phyloP scores from a whole-genome alignment of 1,140 invertebrate species.

The Odontomachus brunneus region DNA sequence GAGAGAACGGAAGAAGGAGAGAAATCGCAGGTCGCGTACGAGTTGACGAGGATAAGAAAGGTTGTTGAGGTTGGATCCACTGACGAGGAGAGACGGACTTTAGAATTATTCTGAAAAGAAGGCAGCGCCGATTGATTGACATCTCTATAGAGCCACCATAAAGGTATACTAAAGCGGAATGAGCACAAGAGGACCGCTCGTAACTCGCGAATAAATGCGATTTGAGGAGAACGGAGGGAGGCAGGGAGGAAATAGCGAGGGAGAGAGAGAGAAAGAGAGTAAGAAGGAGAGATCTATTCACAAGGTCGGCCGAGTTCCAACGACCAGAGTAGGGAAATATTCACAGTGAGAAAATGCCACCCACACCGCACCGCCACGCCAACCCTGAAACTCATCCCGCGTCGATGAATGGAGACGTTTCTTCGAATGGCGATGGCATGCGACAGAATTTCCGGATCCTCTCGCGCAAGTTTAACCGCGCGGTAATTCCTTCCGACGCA shows the following conservation, averaged over 20 bases:
- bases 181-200: slow-evolving; percentile 81
- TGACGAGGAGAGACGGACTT: slow-evolving; percentile 77
- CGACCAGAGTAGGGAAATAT: slow-evolving; percentile 73
- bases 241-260: not conserved
- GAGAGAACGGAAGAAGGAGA: not conserved
- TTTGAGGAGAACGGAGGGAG: slow-evolving; percentile 68
- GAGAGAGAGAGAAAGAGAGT: slow-evolving; percentile 2
- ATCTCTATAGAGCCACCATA: slow-evolving; percentile 79
- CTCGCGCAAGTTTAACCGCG: slow-evolving; percentile 21
- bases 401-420: slow-evolving; percentile 69
- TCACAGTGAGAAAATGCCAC: slow-evolving; percentile 78
- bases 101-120: slow-evolving; percentile 82
- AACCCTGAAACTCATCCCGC: slow-evolving; percentile 40
- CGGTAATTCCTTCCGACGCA: slow-evolving; percentile 28
- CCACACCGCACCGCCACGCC: slow-evolving; percentile 74
- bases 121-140: slow-evolving; percentile 80
- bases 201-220: slow-evolving; percentile 83
- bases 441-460: slow-evolving; percentile 55
- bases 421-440: slow-evolving; percentile 54
- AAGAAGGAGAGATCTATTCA: slow-evolving; percentile 64
- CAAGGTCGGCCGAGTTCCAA: slow-evolving; percentile 68
- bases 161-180: slow-evolving; percentile 80
- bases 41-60: slow-evolving; percentile 56
- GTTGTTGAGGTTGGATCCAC: slow-evolving; percentile 72
- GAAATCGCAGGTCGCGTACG: slow-evolving; percentile 31